Evolutionary conservation across 2,113 vertebrate species (phyloP).

Genomic region (Crotalus helleri): DNA sequence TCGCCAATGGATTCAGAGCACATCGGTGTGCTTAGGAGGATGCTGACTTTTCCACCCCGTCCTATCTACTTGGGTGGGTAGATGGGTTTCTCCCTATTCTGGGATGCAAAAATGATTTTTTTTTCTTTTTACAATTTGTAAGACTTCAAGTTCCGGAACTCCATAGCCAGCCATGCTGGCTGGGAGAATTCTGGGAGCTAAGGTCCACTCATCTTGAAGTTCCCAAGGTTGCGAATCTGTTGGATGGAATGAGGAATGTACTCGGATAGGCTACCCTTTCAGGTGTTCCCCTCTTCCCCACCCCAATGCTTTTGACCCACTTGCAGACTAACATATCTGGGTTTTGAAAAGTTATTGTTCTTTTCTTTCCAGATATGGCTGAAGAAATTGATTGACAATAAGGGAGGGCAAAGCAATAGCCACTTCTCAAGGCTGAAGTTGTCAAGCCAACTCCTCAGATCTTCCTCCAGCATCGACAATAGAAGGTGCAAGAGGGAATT

Average conservation of each 20-base stretch:
- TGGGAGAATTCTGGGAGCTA: too few species aligned
- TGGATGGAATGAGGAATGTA: neutral
- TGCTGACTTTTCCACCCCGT: neutral
- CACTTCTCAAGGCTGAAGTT: neutral
- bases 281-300: neutral
- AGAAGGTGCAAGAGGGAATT: neutral
- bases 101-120: neutral
- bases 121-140: neutral
- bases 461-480: rapidly evolving
- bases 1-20: neutral
- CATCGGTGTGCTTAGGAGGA: neutral
- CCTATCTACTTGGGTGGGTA: neutral
- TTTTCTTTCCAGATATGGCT: constrained; percentile 14
- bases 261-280: neutral
- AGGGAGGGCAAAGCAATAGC: neutral
- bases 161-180: neutral
- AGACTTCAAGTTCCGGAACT: neutral
- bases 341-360: neutral
- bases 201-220: neutral
- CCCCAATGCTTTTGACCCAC: neutral
- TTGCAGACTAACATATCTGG: neutral
- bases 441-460: neutral
- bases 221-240: neutral
- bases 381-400: constrained; percentile 54
- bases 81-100: neutral